phyloP scores from a whole-genome alignment of 2,113 vertebrate genomes.

The Cyphomyrus plagiostoma region DNA sequence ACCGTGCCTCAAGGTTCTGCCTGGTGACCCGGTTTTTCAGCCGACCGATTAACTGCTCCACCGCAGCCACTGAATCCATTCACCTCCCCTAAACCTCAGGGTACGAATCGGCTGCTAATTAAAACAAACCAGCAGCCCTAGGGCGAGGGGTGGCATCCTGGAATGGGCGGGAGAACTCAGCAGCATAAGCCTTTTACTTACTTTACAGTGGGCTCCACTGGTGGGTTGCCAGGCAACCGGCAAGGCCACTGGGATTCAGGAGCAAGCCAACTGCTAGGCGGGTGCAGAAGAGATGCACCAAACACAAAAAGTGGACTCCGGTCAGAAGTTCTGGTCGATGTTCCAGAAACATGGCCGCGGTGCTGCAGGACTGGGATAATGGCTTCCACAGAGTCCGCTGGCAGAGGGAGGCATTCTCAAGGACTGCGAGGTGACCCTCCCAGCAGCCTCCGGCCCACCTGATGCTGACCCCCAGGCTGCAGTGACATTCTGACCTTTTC shows the following conservation, averaged over 20 bases:
- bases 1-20: not conserved
- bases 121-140: not conserved
- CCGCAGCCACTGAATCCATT: not conserved
- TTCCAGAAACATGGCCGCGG: not conserved
- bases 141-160: not conserved
- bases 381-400: not conserved
- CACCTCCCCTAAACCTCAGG: not conserved
- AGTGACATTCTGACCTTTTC: not conserved
- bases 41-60: not conserved
- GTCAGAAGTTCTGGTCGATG: not conserved
- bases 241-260: constrained; percentile 3
- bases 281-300: not conserved
- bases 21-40: not conserved
- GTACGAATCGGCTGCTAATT: not conserved
- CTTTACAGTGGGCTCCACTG: not conserved
- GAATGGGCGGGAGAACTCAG: not conserved
- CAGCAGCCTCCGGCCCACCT: not conserved
- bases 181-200: not conserved
- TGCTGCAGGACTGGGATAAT: not conserved
- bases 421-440: not conserved
- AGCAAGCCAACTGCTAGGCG: not conserved
- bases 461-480: not conserved
- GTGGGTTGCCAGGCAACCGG: constrained; percentile 28
- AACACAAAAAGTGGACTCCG: not conserved
- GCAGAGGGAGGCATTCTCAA: not conserved